phyloP scores from a whole-genome alignment of 2,113 vertebrate genomes.

The Pavo muticus region DNA sequence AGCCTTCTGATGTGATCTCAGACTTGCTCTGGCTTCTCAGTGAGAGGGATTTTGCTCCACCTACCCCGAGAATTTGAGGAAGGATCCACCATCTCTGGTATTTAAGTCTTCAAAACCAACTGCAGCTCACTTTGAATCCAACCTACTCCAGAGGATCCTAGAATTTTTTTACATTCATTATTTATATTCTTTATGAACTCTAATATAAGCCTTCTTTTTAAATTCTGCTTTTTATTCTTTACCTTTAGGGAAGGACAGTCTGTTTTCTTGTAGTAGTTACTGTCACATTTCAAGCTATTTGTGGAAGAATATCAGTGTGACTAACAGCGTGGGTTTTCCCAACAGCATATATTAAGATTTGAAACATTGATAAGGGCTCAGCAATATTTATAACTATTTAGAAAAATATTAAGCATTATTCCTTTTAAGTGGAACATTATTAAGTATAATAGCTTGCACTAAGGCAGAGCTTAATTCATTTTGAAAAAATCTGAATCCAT shows the following conservation, averaged over 20 bases:
- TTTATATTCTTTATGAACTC: background rate
- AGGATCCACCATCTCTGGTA: background rate
- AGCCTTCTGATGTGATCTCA: too few relatives aligned
- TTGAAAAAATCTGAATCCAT: background rate
- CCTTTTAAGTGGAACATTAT: background rate
- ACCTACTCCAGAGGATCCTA: background rate
- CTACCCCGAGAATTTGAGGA: background rate
- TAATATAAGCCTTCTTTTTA: background rate
- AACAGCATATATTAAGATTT: background rate
- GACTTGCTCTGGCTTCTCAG: too few relatives aligned
- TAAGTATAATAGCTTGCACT: background rate
- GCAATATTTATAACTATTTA: background rate
- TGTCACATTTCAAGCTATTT: background rate
- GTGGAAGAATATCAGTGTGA: background rate
- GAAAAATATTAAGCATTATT: background rate
- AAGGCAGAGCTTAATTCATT: background rate
- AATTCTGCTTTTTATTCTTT: background rate
- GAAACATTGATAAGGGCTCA: background rate
- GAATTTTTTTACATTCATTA: background rate
- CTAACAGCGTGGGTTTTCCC: background rate
- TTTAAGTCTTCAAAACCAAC: background rate
- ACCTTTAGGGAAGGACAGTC: background rate
- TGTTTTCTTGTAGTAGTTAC: background rate
- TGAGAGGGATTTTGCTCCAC: too few relatives aligned
- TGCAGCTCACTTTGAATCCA: background rate